Conservation (phyloP, 2,888 invertebrate genomes). For the Hirtodrosophila alboralis region DNA sequence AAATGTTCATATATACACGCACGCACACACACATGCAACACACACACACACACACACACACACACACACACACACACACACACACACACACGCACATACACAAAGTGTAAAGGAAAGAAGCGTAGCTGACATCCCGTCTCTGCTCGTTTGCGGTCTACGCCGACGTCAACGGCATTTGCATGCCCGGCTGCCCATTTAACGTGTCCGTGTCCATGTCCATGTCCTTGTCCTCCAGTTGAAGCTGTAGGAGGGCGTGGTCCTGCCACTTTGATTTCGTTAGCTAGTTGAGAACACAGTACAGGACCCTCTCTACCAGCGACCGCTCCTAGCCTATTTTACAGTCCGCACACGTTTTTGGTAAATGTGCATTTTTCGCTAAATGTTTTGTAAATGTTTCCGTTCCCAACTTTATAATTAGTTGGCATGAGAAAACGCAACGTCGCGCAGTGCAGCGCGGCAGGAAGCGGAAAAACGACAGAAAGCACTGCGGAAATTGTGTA, state of each 20-base stretch:
- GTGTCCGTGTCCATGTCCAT: slow-evolving; percentile 38
- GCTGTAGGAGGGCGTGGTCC: slow-evolving; percentile 15
- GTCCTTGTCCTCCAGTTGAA: slow-evolving; percentile 19
- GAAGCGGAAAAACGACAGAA: slow-evolving; percentile 47
- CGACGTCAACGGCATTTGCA: slow-evolving; percentile 59
- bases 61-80: background rate
- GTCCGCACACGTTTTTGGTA: slow-evolving; percentile 74
- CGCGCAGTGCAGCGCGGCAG: slow-evolving; percentile 38
- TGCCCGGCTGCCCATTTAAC: slow-evolving; percentile 62
- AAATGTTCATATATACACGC: slow-evolving; percentile 36
- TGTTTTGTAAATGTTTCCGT: slow-evolving; percentile 80
- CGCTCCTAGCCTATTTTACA: slow-evolving; percentile 49
- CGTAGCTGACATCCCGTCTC: slow-evolving; percentile 45
- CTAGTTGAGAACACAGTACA: slow-evolving; percentile 18
- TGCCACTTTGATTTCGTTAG: slow-evolving; percentile 64
- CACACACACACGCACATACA: slow-evolving; percentile 6
- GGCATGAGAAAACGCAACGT: slow-evolving; percentile 44
- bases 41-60: slow-evolving; percentile 8
- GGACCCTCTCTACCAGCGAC: slow-evolving; percentile 14
- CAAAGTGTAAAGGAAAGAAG: slow-evolving; percentile 19
- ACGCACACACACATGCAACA: slow-evolving; percentile 19
- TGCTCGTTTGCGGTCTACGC: slow-evolving; percentile 62
- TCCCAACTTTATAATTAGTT: slow-evolving; percentile 78
- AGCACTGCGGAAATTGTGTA: slow-evolving; percentile 63
- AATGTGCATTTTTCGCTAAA: slow-evolving; percentile 80